phyloP scores from a whole-genome alignment of 1,140 invertebrate species.

The Aphaenogaster floridana region DNA sequence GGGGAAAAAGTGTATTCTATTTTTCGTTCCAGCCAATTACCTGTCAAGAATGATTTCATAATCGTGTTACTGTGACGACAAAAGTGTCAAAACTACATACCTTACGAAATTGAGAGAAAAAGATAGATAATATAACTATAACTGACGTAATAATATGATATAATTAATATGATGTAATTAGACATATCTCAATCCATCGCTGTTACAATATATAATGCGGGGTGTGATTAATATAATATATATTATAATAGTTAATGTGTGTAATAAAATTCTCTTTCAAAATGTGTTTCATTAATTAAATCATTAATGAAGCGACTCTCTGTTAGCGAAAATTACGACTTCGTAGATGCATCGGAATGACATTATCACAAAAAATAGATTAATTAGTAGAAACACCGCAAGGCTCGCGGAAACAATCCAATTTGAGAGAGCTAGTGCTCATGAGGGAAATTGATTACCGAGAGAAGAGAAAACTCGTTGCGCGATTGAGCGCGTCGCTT shows the following conservation, averaged over 20 bases:
- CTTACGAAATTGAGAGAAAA: not conserved
- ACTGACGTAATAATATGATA: not conserved
- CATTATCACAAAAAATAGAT: not conserved
- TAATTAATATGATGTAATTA: slow-evolving; percentile 9
- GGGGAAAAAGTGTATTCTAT: slow-evolving; percentile 7
- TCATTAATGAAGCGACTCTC: not conserved
- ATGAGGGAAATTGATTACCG: slow-evolving; percentile 76
- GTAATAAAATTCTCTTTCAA: slow-evolving; percentile 8
- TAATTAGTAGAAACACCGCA: not conserved
- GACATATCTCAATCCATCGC: not conserved
- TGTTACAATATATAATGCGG: not conserved
- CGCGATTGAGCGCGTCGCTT: slow-evolving; percentile 65
- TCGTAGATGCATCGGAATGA: not conserved
- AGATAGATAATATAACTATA: not conserved
- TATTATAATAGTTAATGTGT: not conserved
- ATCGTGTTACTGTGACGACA: not conserved
- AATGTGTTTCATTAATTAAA: not conserved
- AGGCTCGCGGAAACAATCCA: slow-evolving; percentile 44
- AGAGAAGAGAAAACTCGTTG: slow-evolving; percentile 75
- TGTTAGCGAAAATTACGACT: not conserved
- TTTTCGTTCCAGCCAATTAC: slow-evolving; percentile 14
- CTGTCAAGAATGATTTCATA: not conserved
- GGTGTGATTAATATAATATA: not conserved
- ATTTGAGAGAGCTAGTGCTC: slow-evolving; percentile 56
- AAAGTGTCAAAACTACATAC: not conserved